phyloP scores from a whole-genome alignment of 2,797 vertebrate genomes.

The Taeniopygia guttata region DNA sequence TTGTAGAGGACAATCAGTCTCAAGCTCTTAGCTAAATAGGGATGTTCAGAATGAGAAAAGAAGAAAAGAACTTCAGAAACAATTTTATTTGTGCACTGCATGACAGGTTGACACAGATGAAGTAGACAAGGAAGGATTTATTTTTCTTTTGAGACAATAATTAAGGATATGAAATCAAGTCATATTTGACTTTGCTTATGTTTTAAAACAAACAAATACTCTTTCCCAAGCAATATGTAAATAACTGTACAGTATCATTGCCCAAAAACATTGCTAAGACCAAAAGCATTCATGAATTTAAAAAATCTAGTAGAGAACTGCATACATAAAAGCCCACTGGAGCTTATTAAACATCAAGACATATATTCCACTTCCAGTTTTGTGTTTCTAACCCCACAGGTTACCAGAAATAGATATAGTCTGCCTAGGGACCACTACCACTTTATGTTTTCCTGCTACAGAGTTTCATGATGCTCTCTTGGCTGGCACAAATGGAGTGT shows the following conservation, averaged over 20 bases:
- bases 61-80: background rate
- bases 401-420: background rate
- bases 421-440: background rate
- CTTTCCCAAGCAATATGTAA: background rate
- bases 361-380: background rate
- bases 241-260: background rate
- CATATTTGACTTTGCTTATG: background rate
- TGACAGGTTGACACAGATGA: background rate
- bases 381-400: background rate
- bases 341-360: background rate
- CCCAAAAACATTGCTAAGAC: background rate
- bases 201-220: background rate
- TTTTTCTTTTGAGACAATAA: background rate
- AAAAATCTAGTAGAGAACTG: background rate
- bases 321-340: background rate
- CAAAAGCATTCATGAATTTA: background rate
- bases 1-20: background rate
- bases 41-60: background rate
- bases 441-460: background rate
- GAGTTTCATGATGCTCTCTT: background rate
- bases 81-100: background rate
- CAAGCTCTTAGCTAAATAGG: background rate
- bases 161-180: background rate
- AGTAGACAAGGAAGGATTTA: background rate
- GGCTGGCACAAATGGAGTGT: background rate